phyloP scores from a whole-genome alignment of 2,888 invertebrate genomes.

The Drosophila cognata region DNA sequence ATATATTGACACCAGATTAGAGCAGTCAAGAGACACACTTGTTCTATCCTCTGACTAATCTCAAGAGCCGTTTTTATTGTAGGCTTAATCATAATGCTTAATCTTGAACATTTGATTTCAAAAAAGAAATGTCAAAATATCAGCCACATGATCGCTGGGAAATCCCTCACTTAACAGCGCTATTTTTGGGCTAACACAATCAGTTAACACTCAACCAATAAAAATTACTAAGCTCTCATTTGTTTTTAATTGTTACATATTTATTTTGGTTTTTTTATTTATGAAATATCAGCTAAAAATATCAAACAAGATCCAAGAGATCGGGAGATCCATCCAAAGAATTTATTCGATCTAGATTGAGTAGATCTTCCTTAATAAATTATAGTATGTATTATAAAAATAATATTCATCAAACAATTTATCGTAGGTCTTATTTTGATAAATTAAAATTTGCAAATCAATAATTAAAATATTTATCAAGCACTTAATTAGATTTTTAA shows the following conservation, averaged over 20 bases:
- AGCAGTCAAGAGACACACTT: conserved; percentile 31
- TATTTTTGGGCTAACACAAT: not conserved
- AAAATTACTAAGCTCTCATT: not conserved
- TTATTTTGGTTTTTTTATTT: not conserved
- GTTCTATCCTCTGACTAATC: not conserved
- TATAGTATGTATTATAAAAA: not conserved
- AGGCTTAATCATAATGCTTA: not conserved
- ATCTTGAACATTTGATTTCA: not conserved
- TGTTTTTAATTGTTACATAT: not conserved
- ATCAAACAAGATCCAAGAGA: not conserved
- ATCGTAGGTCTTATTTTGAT: not conserved
- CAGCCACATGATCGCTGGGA: not conserved
- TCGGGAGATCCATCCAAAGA: not conserved
- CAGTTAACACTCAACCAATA: not conserved
- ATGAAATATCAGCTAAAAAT: not conserved
- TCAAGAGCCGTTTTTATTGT: not conserved
- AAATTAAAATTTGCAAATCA: not conserved
- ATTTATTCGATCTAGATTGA: not conserved
- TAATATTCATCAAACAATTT: not conserved
- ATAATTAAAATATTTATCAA: not conserved
- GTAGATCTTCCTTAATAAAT: not conserved
- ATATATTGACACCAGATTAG: conserved; percentile 36
- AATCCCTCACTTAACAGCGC: not conserved
- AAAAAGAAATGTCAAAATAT: no score
- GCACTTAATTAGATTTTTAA: not conserved